A percentile compares a stretch with the other conserved stretches of the same genome.
Conservation (phyloP, 2,113 vertebrate species). For the Chaetodon auriga region DNA sequence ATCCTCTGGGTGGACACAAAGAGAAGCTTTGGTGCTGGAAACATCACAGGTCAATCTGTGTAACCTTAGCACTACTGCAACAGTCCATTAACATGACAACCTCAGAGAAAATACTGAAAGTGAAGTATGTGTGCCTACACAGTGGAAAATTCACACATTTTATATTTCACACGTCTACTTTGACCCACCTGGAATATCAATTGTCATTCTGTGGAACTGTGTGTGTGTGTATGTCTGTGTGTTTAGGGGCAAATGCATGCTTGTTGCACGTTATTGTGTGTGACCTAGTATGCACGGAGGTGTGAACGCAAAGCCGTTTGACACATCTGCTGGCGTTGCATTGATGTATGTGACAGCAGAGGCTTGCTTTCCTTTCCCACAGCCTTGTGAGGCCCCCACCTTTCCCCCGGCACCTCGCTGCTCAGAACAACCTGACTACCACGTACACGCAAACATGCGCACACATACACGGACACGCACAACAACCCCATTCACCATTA, state of each 20-base stretch:
- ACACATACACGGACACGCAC: constrained; percentile 33
- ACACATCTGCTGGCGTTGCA: constrained; percentile 78
- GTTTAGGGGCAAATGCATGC: constrained; percentile 37
- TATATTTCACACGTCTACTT: constrained; percentile 40
- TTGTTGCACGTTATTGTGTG: constrained; percentile 59
- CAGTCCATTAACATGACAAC: constrained; percentile 13
- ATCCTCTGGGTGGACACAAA: constrained; percentile 66
- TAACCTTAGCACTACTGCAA: constrained; percentile 7
- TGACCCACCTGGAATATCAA: constrained; percentile 58
- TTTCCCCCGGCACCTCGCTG: constrained; percentile 34
- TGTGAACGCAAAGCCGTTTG: constrained; percentile 80
- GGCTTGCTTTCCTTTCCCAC: constrained; percentile 77
- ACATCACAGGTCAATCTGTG: constrained; percentile 47
- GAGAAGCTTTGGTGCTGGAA: constrained; percentile 46
- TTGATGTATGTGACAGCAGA: constrained; percentile 75
- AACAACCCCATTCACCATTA: constrained; percentile 59
- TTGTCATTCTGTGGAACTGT: constrained; percentile 47
- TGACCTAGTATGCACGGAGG: constrained; percentile 62
- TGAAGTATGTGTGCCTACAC: constrained; percentile 7
- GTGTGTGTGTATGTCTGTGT: constrained; percentile 10
- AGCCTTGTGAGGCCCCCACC: constrained; percentile 62
- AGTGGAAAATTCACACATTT: constrained; percentile 60
- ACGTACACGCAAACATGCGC: constrained; percentile 29
- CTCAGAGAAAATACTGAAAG: constrained; percentile 22
- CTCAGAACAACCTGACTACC: constrained; percentile 49